These are phyloP conservation scores for Xiphophorus birchmanni DNA, from an alignment of 2,797 vertebrate genomes.

Conservation along the genomic window DNA sequence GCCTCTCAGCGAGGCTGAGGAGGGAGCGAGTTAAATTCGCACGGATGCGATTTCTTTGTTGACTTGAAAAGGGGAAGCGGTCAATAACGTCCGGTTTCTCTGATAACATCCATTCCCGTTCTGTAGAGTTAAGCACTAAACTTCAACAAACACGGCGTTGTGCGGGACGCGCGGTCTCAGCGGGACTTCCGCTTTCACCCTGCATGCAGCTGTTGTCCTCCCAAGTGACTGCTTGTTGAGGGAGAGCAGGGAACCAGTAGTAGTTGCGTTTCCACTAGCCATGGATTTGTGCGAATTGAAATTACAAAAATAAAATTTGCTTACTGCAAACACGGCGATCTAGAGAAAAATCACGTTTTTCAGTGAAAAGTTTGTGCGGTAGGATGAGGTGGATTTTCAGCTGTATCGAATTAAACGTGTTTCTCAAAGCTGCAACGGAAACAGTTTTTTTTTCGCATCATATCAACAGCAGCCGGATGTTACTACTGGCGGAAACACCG, in stretches of 20 bases:
- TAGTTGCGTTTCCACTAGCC: too few species aligned
- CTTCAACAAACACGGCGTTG: slow-evolving; percentile 41
- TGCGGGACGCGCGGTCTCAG: slow-evolving; percentile 26
- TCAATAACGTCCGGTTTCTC: slow-evolving; percentile 19
- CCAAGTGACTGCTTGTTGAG: neutral
- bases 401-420: too few species aligned
- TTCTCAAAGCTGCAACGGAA: too few species aligned
- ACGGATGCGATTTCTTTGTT: slow-evolving; percentile 44
- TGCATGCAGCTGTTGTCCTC: neutral
- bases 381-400: too few species aligned
- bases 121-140: slow-evolving; percentile 18
- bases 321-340: too few species aligned
- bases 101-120: neutral
- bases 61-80: slow-evolving; percentile 30
- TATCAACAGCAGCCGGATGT: too few species aligned
- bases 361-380: too few species aligned
- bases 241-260: neutral
- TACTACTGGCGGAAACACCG: too few species aligned
- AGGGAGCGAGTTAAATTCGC: slow-evolving; percentile 34
- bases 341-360: too few species aligned
- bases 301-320: neutral
- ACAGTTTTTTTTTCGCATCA: too few species aligned
- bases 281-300: too few species aligned
- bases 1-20: slow-evolving; percentile 20
- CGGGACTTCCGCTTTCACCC: neutral